phyloP scores from a whole-genome alignment of 2,888 invertebrate species.

The Tortrix viridana region DNA sequence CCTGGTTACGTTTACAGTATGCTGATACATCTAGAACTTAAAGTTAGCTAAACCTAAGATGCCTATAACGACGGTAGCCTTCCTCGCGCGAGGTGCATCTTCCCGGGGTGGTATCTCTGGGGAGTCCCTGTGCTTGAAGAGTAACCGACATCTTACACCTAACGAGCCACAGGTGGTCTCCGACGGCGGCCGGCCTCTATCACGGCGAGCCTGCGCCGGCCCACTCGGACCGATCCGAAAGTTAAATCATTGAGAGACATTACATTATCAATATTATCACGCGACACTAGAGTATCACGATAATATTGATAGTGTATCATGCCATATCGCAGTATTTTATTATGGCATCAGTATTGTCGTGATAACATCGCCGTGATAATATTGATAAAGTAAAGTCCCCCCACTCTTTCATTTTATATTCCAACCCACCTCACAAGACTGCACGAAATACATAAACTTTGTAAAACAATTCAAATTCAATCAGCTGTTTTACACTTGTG shows the following conservation, averaged over 20 bases:
- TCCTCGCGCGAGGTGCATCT: background rate
- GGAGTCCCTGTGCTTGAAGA: no score
- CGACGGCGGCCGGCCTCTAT: background rate
- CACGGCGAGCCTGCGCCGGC: background rate
- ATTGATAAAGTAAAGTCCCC: no score
- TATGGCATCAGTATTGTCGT: no score
- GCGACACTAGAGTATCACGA: no score
- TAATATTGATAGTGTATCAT: no score
- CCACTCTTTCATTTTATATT: conserved; percentile 3
- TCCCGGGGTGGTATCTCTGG: background rate
- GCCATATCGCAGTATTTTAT: no score
- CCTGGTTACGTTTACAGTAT: conserved; percentile 36
- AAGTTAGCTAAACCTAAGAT: conserved; percentile 35
- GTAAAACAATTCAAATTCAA: background rate
- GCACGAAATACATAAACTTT: conserved; percentile 8
- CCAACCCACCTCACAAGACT: background rate
- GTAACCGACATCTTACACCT: background rate
- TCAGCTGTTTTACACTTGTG: conserved; percentile 4
- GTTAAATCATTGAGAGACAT: no score
- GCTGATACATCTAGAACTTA: conserved; percentile 35
- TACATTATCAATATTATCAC: no score
- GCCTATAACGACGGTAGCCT: conserved; percentile 34
- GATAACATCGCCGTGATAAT: no score
- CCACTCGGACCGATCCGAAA: background rate
- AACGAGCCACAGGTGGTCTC: background rate